Evolutionary conservation across 2,113 vertebrate species (phyloP).

Genomic region (Ellobius talpinus): DNA sequence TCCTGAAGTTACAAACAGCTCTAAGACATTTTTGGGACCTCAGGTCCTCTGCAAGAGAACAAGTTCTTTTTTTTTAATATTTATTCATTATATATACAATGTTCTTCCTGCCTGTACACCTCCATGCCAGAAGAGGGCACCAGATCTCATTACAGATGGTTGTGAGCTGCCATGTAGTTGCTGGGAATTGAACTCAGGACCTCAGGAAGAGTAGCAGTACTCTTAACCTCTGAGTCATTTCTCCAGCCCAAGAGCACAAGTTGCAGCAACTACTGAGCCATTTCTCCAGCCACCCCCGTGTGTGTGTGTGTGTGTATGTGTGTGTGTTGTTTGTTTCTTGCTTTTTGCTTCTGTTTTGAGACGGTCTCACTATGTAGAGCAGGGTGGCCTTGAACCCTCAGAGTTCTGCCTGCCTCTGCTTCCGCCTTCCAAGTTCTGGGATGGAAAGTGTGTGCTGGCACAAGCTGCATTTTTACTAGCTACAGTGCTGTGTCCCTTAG

Average conservation of each 20-base stretch:
- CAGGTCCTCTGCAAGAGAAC: not conserved
- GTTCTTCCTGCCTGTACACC: too few relatives aligned
- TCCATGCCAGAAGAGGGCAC: too few relatives aligned
- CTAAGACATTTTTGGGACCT: not conserved
- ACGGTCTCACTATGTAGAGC: not conserved
- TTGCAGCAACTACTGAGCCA: not conserved
- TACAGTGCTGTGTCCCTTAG: not conserved
- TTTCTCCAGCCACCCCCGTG: not conserved
- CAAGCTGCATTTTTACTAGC: not conserved
- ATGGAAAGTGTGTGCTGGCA: not conserved
- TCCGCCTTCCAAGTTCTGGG: not conserved
- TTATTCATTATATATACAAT: too few relatives aligned
- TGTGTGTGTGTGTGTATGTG: not conserved
- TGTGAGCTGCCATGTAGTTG: too few relatives aligned
- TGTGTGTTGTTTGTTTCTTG: not conserved
- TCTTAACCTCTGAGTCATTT: not conserved
- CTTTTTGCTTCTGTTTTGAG: not conserved
- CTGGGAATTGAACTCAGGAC: not conserved
- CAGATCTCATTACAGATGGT: too few relatives aligned
- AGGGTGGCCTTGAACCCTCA: not conserved
- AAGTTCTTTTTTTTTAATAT: too few relatives aligned
- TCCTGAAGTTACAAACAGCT: not conserved
- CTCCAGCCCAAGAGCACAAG: not conserved
- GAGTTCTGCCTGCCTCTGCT: not conserved
- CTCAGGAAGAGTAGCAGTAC: not conserved